Base-by-base conservation (phyloP, 2,113 vertebrate species). In the Nanorana parkeri region DNA sequence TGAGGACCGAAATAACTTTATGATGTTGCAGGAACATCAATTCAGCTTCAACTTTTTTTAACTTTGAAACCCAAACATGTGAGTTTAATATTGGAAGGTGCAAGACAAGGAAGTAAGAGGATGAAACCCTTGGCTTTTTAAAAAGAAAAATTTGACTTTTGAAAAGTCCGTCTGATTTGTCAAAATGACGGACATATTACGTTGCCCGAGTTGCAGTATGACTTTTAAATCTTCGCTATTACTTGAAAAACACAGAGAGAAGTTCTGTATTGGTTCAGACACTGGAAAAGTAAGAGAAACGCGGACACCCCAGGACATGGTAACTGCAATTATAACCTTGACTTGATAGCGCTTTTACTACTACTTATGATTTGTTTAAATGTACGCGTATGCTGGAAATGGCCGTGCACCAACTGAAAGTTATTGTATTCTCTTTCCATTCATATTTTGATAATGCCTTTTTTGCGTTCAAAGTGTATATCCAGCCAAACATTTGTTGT, bases 181-280 rank as follows among this genome's bases (percentile, higher is more conserved):
- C 17, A 68, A 17, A 66, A 69, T 78, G 32, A 88, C 86, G 78
- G 84, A 86, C 32, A 63, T 73, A 24, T 61, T 87, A 17, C 71
- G 80, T 5, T 90, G 87, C 72, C 51, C 78, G 36, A 86, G 72
- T 13, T 89, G 89, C 72, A 84, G 84, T 26, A 89, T 89, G 87
- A 83, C 81, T 78, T 89, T 89, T 54, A 88, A 80, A 66, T 89
- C 88, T 23, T 83, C 72, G 20, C 77, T 80, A 64, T 80, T 88
- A 63, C 82, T 88, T 17, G 75, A 77, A 78, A 88, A 88, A 29
- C 89, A 90, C 54, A 85, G 85, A 79, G 86, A 88, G 17, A 88
- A 84, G 84, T 90, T 90, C 65, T 88, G 87, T 64, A 88, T 90
- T 66, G 89, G 89, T 28, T 77, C 68, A 28, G 75, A 84, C 67